phyloP scores from a whole-genome alignment of 2,797 vertebrate species.

The Peromyscus eremicus region DNA sequence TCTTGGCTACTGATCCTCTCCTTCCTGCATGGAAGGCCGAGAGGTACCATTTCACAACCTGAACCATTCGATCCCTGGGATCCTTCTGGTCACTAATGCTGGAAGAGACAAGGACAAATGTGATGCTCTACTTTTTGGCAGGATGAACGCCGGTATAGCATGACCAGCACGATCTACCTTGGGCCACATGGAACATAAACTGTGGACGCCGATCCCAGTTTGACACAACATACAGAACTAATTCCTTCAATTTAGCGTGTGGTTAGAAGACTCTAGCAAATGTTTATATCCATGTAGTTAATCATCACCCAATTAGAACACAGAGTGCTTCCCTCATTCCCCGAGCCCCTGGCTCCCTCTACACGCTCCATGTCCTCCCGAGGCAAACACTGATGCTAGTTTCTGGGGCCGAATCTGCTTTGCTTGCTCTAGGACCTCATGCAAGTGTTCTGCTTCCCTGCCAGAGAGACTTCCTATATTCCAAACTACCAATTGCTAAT shows the following conservation, averaged over 20 bases:
- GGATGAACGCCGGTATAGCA: background rate
- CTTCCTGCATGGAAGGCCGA: constrained; percentile 99
- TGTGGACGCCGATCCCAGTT: background rate
- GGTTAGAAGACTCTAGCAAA: background rate
- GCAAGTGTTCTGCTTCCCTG: background rate
- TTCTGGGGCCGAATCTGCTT: background rate
- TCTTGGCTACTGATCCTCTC: constrained; percentile 99
- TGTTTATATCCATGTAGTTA: background rate
- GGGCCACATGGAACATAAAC: background rate
- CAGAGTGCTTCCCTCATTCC: background rate
- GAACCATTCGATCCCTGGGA: constrained; percentile 96
- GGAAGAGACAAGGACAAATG: constrained; percentile 55
- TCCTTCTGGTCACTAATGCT: constrained; percentile 98
- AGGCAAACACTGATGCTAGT: constrained; percentile 14
- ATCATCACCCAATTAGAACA: background rate
- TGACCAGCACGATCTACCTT: background rate
- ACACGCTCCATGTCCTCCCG: background rate
- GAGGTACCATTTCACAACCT: constrained; percentile 98
- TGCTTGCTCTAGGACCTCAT: background rate
- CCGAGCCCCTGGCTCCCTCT: background rate
- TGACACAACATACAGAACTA: background rate
- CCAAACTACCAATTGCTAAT: background rate
- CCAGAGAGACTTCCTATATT: background rate
- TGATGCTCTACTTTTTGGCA: background rate
- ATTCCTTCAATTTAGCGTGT: background rate